Conservation (phyloP, 2,888 invertebrate species). For the Heliconius ethilla region DNA sequence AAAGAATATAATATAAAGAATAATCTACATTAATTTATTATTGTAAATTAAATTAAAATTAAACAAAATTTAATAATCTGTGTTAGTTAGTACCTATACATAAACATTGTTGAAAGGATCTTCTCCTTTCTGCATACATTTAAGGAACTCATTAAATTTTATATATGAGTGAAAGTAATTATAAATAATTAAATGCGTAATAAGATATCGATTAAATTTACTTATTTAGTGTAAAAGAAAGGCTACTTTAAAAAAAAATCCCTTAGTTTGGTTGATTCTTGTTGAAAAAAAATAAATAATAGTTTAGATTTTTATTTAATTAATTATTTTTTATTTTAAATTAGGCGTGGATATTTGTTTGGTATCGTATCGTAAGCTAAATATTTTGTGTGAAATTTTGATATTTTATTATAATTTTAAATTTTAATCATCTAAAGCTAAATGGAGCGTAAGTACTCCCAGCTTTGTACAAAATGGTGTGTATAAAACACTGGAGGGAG, state of each 20-base stretch:
- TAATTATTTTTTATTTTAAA: background rate
- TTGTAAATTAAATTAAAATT: no score
- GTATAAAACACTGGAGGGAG: slow-evolving; percentile 80
- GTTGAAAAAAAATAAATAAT: background rate
- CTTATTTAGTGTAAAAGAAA: background rate
- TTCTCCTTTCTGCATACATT: background rate
- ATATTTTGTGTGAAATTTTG: background rate
- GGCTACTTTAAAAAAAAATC: background rate
- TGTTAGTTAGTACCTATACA: background rate
- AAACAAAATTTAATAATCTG: no score
- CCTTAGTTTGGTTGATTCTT: background rate
- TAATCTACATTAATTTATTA: no score
- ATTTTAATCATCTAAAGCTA: slow-evolving; percentile 52
- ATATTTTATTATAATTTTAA: slow-evolving; percentile 23
- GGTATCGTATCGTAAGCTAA: background rate
- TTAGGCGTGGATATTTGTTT: background rate
- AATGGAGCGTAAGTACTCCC: slow-evolving; percentile 66
- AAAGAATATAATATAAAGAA: no score
- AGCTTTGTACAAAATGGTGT: slow-evolving; percentile 77
- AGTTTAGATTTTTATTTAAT: no score
- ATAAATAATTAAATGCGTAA: background rate
- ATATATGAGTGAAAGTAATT: background rate
- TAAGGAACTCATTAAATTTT: background rate
- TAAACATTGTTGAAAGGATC: background rate
- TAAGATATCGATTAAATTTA: background rate